Conservation (phyloP, 2,888 invertebrate genomes). For the Cyclophora punctaria region DNA sequence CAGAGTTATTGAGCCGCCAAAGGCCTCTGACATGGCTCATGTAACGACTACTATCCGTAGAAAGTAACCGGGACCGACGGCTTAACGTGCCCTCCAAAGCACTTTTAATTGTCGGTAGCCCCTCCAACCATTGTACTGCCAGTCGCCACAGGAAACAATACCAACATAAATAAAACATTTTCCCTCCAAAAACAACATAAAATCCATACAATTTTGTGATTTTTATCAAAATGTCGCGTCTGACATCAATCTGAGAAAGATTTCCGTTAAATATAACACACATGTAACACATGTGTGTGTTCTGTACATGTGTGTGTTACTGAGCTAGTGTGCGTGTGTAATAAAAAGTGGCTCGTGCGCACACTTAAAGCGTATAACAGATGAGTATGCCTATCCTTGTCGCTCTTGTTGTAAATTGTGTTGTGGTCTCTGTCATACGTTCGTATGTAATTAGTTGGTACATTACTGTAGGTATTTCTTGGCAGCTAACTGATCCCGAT, state of each 20-base stretch:
- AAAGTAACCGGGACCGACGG: too few species aligned
- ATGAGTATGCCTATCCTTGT: constrained; percentile 31
- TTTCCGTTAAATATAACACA: constrained; percentile 46
- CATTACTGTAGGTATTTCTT: constrained; percentile 24
- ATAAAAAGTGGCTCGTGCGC: constrained; percentile 54
- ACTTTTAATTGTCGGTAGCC: too few species aligned
- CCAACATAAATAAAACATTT: too few species aligned
- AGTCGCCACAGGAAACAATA: too few species aligned
- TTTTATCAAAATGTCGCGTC: constrained; percentile 42
- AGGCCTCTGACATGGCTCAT: too few species aligned
- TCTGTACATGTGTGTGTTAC: constrained; percentile 5
- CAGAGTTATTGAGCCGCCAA: too few species aligned
- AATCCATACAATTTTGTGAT: constrained; percentile 30
- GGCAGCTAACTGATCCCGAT: constrained; percentile 7
- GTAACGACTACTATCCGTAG: too few species aligned
- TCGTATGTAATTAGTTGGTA: constrained; percentile 39
- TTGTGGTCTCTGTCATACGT: constrained; percentile 25
- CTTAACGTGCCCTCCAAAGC: too few species aligned
- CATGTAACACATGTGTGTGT: constrained; percentile 11
- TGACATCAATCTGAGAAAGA: constrained; percentile 48
- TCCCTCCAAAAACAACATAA: neutral
- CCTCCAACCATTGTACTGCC: too few species aligned
- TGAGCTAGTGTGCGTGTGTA: constrained; percentile 22
- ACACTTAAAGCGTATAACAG: constrained; percentile 46
- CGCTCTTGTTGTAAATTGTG: constrained; percentile 6